phyloP scores from a whole-genome alignment of 1,140 invertebrate genomes.

The Penaeus vannamei region DNA sequence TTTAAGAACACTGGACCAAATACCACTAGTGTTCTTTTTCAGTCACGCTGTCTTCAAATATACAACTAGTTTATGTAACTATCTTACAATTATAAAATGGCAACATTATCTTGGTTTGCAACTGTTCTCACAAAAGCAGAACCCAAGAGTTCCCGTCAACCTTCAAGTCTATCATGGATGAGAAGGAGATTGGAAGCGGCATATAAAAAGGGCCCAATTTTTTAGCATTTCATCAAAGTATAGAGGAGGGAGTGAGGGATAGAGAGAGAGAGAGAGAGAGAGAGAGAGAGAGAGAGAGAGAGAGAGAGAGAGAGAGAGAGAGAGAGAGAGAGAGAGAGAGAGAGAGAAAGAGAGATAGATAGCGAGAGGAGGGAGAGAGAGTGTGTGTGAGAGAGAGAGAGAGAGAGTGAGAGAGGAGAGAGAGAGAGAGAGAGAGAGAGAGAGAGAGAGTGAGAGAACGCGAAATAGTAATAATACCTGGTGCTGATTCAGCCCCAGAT shows the following conservation, averaged over 20 bases:
- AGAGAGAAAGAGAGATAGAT: background rate
- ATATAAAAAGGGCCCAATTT: too few relatives aligned
- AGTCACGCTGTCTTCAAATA: too few relatives aligned
- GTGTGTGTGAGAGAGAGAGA: constrained; percentile 5
- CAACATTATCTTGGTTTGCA: too few relatives aligned
- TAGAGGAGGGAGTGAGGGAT: background rate
- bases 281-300: background rate
- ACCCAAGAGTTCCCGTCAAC: too few relatives aligned
- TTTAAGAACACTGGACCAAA: too few relatives aligned
- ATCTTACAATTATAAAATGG: too few relatives aligned
- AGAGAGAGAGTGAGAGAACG: constrained; percentile 4
- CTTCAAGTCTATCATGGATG: too few relatives aligned
- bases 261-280: background rate
- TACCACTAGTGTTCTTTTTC: too few relatives aligned
- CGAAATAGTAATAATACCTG: background rate
- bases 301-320: background rate
- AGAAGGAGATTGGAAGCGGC: too few relatives aligned
- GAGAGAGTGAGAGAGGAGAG: constrained; percentile 19
- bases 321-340: background rate
- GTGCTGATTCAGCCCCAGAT: background rate
- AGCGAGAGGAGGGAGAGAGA: background rate
- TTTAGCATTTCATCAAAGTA: too few relatives aligned
- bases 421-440: constrained; percentile 37
- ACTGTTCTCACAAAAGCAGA: too few relatives aligned
- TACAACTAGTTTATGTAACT: too few relatives aligned